These are phyloP conservation scores for Mionectes macconnelli DNA, from an alignment of 2,113 vertebrate genomes.

Conservation along the genomic window DNA sequence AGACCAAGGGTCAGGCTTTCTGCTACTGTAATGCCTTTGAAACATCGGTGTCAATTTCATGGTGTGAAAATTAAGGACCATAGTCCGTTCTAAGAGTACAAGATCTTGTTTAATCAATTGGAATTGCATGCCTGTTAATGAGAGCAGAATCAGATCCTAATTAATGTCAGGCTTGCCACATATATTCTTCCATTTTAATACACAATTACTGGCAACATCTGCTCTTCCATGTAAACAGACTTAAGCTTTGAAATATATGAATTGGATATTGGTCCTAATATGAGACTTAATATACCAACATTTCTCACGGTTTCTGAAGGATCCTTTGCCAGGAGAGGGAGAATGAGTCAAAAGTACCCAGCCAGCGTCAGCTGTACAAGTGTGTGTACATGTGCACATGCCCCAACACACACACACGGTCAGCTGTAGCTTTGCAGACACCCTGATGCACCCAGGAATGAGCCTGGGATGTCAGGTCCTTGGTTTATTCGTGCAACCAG, in stretches of 20 bases:
- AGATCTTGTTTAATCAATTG: background rate
- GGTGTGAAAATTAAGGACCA: background rate
- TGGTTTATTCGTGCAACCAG: background rate
- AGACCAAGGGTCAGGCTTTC: constrained; percentile 39
- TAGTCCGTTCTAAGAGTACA: background rate
- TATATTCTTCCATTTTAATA: background rate
- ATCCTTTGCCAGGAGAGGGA: background rate
- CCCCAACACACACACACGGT: too few relatives aligned
- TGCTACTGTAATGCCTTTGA: constrained; percentile 23
- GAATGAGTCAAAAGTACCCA: background rate
- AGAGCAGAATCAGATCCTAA: constrained; percentile 10
- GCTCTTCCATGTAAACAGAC: background rate
- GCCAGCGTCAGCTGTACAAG: background rate
- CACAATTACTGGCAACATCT: background rate
- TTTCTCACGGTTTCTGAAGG: background rate
- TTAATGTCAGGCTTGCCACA: constrained; percentile 15
- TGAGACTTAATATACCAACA: background rate
- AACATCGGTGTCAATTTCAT: background rate
- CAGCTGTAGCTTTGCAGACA: background rate
- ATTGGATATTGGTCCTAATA: background rate
- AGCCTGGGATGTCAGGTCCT: background rate
- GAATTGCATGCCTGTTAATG: background rate
- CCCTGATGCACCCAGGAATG: background rate
- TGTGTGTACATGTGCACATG: background rate
- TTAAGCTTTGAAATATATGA: background rate